Evolutionary conservation across 2,797 vertebrate genomes (phyloP).

Genomic region (Chiroxiphia lanceolata): DNA sequence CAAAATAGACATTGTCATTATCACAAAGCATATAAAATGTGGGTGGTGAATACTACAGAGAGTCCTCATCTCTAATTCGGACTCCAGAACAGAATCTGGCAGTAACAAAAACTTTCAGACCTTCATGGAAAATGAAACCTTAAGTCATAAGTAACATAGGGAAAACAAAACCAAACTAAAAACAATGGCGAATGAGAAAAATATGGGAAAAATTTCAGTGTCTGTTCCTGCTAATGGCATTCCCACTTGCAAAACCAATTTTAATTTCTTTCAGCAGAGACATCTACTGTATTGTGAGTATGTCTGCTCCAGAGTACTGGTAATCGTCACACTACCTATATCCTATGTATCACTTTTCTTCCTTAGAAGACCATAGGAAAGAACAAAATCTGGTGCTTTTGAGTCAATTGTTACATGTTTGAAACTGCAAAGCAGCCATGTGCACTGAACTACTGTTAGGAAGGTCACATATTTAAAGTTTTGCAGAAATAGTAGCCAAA

Average conservation of each 20-base stretch:
- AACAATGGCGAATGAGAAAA: conserved; percentile 44
- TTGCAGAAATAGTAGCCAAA: not conserved
- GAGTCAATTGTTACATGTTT: not conserved
- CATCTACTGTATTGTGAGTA: not conserved
- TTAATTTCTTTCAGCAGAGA: conserved; percentile 44
- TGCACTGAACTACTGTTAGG: not conserved
- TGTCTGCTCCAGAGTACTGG: not conserved
- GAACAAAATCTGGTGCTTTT: not conserved
- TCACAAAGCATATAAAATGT: not conserved
- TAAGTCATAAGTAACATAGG: not conserved
- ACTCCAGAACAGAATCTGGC: not conserved
- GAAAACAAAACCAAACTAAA: not conserved
- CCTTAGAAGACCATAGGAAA: not conserved
- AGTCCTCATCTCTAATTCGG: not conserved
- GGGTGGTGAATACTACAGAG: not conserved
- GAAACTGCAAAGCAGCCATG: not conserved
- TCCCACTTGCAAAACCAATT: conserved; percentile 1
- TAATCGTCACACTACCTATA: not conserved
- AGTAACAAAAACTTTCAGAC: not conserved
- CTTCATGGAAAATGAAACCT: conserved; percentile 43
- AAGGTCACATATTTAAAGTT: not conserved
- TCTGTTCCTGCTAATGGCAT: not conserved
- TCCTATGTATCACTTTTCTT: not conserved
- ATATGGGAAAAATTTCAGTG: conserved; percentile 13
- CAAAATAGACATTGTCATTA: not conserved